These are phyloP conservation scores for Phorcus lineatus DNA, from an alignment of 2,888 invertebrate species.

Conservation along the genomic window DNA sequence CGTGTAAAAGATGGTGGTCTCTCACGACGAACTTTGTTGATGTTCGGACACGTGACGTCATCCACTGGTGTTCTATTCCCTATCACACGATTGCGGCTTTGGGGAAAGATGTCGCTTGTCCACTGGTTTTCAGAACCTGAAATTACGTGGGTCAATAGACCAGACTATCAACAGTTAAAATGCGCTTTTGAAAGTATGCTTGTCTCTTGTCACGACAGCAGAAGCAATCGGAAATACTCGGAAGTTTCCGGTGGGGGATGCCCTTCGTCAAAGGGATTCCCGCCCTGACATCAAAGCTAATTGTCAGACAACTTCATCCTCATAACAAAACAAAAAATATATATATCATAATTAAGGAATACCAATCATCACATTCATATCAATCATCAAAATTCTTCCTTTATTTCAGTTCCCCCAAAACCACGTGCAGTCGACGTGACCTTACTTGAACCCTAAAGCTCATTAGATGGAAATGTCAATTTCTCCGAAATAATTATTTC, in stretches of 20 bases:
- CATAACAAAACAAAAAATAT: not conserved
- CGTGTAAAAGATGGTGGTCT: slow-evolving; percentile 37
- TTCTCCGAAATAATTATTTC: too few relatives aligned
- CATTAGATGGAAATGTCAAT: too few relatives aligned
- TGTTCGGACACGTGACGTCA: slow-evolving; percentile 68
- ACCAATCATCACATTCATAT: too few relatives aligned
- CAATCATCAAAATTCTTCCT: too few relatives aligned
- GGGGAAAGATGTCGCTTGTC: slow-evolving; percentile 21
- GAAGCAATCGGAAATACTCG: slow-evolving; percentile 43
- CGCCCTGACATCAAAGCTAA: slow-evolving; percentile 36
- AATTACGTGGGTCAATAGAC: slow-evolving; percentile 13
- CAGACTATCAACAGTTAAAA: slow-evolving; percentile 24
- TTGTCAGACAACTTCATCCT: not conserved
- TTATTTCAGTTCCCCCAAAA: not conserved
- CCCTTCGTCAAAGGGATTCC: slow-evolving; percentile 51
- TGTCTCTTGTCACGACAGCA: not conserved
- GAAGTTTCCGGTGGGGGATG: slow-evolving; percentile 53
- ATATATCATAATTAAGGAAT: not conserved
- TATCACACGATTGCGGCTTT: slow-evolving; percentile 26
- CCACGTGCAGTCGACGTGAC: not conserved
- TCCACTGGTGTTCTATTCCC: slow-evolving; percentile 46
- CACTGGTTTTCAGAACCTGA: slow-evolving; percentile 17
- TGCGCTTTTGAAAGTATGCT: slow-evolving; percentile 20
- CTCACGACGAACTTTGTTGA: slow-evolving; percentile 61
- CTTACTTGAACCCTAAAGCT: not conserved